Evolutionary conservation across 2,888 invertebrate species (phyloP).

Genomic region (Bombylius discolor): DNA sequence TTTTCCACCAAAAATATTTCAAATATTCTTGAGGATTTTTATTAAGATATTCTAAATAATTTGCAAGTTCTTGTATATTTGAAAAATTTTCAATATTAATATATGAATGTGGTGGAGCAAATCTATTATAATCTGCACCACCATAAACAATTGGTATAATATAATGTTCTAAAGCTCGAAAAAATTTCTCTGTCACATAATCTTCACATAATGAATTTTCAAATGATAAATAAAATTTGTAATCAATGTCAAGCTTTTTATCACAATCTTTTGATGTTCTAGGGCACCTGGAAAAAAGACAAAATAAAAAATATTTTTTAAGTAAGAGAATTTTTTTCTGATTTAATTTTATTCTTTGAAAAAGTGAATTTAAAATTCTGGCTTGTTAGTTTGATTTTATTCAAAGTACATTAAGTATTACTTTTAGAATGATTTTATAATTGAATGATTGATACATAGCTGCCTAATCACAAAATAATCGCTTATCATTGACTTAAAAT

Average conservation of each 20-base stretch:
- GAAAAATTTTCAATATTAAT: slow-evolving; percentile 51
- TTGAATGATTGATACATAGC: no score
- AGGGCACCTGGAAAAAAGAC: slow-evolving; percentile 22
- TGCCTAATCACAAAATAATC: no score
- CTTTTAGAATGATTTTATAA: no score
- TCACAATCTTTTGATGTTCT: slow-evolving; percentile 27
- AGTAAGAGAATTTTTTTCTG: not conserved
- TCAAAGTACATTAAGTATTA: no score
- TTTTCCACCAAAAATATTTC: slow-evolving; percentile 54
- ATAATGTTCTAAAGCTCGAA: slow-evolving; percentile 8
- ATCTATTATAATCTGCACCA: slow-evolving; percentile 47
- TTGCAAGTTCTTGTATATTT: slow-evolving; percentile 43
- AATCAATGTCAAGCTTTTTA: slow-evolving; percentile 39
- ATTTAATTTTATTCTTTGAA: no score
- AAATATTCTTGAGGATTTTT: slow-evolving; percentile 44
- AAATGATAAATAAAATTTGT: slow-evolving; percentile 54
- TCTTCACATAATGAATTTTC: slow-evolving; percentile 57
- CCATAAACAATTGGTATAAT: slow-evolving; percentile 51
- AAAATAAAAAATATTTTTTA: not conserved
- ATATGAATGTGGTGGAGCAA: slow-evolving; percentile 48
- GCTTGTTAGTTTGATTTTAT: no score
- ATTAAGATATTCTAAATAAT: slow-evolving; percentile 37
- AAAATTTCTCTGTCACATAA: slow-evolving; percentile 54
- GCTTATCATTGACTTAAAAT: no score
- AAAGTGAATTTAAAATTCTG: no score